A percentile compares a stretch with the other conserved stretches of the same genome.
phyloP scores from a whole-genome alignment of 1,140 invertebrate genomes.

The Sinella curviseta region DNA sequence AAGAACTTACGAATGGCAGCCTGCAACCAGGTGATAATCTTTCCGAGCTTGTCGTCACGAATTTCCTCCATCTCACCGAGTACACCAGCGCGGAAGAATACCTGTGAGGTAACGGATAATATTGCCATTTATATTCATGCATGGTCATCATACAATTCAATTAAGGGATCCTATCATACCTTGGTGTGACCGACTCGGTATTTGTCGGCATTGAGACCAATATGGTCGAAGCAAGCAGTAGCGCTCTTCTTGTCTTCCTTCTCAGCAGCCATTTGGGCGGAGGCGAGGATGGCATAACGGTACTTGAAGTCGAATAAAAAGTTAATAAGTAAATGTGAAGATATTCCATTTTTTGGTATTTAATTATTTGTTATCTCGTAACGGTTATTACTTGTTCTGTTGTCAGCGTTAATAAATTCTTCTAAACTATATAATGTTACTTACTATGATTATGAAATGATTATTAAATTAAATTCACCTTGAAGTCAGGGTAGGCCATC shows the following conservation, averaged over 20 bases:
- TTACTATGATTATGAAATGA: too few species aligned
- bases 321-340: slow-evolving; percentile 13
- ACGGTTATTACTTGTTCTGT: too few species aligned
- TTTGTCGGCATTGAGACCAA: slow-evolving; percentile 82
- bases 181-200: slow-evolving; percentile 98
- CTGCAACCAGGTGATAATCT: slow-evolving; percentile 66
- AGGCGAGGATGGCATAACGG: slow-evolving; percentile 98
- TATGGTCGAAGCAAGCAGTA: slow-evolving; percentile 78
- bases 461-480: not conserved
- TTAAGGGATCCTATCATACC: slow-evolving; percentile 64
- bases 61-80: slow-evolving; percentile 70
- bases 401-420: too few species aligned
- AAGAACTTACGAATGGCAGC: slow-evolving; percentile 65
- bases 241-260: slow-evolving; percentile 77
- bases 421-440: not conserved
- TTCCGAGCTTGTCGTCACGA: slow-evolving; percentile 67
- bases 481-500: slow-evolving; percentile 98
- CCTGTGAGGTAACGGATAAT: slow-evolving; percentile 52
- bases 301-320: too few species aligned
- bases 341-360: not conserved
- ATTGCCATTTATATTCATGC: slow-evolving; percentile 39
- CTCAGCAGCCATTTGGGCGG: slow-evolving; percentile 84
- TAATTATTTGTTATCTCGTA: not conserved
- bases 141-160: slow-evolving; percentile 53
- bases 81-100: slow-evolving; percentile 71